Evolutionary conservation across 2,888 invertebrate species (phyloP), one percentile per base, ranked within the genome.

Genomic region (Antheraea assamensis): DNA sequence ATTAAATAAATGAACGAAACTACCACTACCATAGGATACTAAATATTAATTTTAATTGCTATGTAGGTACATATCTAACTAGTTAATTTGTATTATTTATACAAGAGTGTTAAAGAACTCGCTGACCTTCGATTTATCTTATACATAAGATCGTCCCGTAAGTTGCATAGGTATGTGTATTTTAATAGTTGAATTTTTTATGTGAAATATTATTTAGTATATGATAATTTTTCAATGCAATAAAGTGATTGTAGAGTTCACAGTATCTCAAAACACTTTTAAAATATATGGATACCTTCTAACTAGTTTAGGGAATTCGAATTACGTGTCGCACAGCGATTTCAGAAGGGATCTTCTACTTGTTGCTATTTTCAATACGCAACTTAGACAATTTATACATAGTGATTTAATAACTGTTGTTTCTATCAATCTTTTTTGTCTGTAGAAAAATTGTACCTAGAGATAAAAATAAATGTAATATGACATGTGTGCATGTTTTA

Each of bases 401-500:
- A 88, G 81, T 87, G 86, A 85, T 84, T 84, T 84, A 85, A 85
- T 83, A 81, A 79, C 83, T 83, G 82, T 83, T 76, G 82, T 82
- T 78, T 80, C 75, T 76, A 73, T 78, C 77, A 75, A 77, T 77
- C 64, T 79, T 79, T 83, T 80, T 89, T 86, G 87, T 87, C 83
- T 86, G 84, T 85, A 84, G 84, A 84, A 86, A 86, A 78, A 87
- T 87, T 89, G 89, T 91, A 90, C 89, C 88, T 92, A 92, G 92
- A 92, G 93, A 92, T 92, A 89, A 92, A 91, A 93, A 91, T 89
- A 86, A 86, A 89, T 88, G 82, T 90, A 90, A 90, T 90, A 90
- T 89, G 92, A 91, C 91, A 92, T 92, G 88, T 92, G 92, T 94
- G 94, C 94, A 94, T 94, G 94, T 94, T 94, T 94, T 94, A 94